Evolutionary conservation across 2,888 invertebrate genomes (phyloP).

Genomic region (Chymomyza procnemis): DNA sequence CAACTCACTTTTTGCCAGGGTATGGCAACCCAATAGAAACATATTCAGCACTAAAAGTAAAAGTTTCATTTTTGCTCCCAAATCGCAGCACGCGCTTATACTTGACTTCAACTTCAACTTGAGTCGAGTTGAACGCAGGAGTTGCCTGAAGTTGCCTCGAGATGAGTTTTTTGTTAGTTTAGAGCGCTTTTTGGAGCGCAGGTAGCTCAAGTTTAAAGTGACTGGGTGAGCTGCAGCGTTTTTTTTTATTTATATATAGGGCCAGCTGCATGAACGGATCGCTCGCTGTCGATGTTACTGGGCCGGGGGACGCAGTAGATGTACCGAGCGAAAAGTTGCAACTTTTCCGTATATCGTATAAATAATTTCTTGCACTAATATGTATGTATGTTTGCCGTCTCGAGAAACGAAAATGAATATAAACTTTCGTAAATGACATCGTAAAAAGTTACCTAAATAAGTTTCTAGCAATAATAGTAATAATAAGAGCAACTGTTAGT

Average conservation of each 20-base stretch:
- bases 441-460: conserved; percentile 63
- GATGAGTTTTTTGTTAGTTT: not conserved
- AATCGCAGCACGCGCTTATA: conserved; percentile 32
- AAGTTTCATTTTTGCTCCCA: conserved; percentile 37
- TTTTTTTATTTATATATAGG: conserved; percentile 46
- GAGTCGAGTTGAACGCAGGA: conserved; percentile 1
- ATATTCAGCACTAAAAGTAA: conserved; percentile 42
- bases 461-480: conserved; percentile 29
- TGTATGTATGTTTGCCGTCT: conserved; percentile 19
- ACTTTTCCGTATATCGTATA: conserved; percentile 54
- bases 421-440: conserved; percentile 69
- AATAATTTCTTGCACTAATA: conserved; percentile 57
- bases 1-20: too few relatives aligned
- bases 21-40: not conserved
- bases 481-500: conserved; percentile 9
- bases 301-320: not conserved
- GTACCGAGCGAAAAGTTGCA: conserved; percentile 25
- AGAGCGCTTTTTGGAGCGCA: not conserved
- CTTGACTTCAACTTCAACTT: conserved; percentile 27
- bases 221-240: not conserved
- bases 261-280: not conserved
- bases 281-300: not conserved
- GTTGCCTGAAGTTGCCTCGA: conserved; percentile 5
- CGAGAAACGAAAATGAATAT: conserved; percentile 62
- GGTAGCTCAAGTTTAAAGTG: not conserved